Percentiles rank a stretch among this genome's conserved stretches.
Evolutionary conservation across 2,113 vertebrate genomes (phyloP).

Genomic region (Ellobius talpinus): DNA sequence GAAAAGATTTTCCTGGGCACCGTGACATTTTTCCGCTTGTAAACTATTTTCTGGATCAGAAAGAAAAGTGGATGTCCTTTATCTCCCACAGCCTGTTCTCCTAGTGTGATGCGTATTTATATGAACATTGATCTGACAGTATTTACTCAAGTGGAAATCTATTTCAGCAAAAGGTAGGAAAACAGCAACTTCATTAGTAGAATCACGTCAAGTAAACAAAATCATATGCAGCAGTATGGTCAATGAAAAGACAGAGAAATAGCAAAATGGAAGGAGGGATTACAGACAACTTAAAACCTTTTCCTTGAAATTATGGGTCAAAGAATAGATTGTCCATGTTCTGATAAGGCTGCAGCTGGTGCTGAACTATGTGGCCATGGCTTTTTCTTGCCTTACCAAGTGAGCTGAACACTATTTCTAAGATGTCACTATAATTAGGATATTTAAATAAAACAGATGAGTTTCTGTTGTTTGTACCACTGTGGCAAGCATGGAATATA

Average conservation of each 20-base stretch:
- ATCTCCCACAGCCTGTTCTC: background rate
- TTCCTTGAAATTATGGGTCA: background rate
- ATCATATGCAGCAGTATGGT: background rate
- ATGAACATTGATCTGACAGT: background rate
- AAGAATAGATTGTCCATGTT: background rate
- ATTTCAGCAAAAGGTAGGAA: background rate
- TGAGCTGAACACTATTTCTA: background rate
- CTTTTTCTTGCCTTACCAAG: background rate
- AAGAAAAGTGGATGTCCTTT: background rate
- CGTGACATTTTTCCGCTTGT: background rate
- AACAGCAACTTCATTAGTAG: background rate
- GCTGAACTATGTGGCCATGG: background rate
- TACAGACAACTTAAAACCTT: background rate
- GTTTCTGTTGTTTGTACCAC: background rate
- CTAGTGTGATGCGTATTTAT: background rate
- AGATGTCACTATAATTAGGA: background rate
- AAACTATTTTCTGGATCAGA: background rate
- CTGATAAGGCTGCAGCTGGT: background rate
- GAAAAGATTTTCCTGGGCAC: background rate
- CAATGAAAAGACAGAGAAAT: background rate
- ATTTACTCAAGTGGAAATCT: background rate
- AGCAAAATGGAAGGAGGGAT: background rate
- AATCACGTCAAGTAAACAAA: constrained; percentile 5
- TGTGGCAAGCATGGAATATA: background rate
- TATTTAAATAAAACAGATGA: background rate